Percentiles rank a stretch among this genome's conserved stretches.
Evolutionary conservation across 2,797 vertebrate species (phyloP).

Genomic region (Eulemur albifrons): DNA sequence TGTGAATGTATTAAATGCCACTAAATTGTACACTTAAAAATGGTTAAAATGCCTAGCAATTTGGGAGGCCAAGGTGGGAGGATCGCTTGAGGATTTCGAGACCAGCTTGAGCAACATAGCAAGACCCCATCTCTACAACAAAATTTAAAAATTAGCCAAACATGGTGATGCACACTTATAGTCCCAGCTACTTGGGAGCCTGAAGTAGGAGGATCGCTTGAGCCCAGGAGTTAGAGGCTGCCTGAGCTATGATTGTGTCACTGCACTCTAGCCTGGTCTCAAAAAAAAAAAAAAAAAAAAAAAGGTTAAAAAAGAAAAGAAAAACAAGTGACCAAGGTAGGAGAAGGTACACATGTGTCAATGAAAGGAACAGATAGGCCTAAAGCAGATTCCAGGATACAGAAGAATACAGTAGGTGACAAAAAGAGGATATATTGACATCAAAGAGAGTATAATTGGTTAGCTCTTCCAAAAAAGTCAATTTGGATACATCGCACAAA

Average conservation of each 20-base stretch:
- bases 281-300: too few species aligned
- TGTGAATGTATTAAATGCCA: neutral
- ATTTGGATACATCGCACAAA: neutral
- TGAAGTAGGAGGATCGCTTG: neutral
- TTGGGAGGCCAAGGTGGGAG: neutral
- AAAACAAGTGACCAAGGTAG: neutral
- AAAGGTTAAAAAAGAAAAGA: too few species aligned
- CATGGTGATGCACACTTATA: neutral
- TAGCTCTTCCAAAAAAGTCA: neutral
- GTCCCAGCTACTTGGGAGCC: neutral
- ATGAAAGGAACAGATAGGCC: rapidly evolving
- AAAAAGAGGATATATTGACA: neutral
- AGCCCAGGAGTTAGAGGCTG: neutral
- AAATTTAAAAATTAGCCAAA: neutral
- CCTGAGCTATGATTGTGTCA: neutral
- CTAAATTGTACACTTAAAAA: neutral
- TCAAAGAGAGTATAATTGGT: too few species aligned
- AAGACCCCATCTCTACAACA: neutral
- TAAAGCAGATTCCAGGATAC: neutral
- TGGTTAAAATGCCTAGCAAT: neutral
- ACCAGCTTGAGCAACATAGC: neutral
- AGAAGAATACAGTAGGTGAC: neutral
- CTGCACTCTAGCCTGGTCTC: neutral
- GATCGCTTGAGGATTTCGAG: neutral
- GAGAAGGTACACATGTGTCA: neutral